Base-by-base conservation (phyloP, 23 tunicate genomes). In the Aplidium turbinatum region DNA sequence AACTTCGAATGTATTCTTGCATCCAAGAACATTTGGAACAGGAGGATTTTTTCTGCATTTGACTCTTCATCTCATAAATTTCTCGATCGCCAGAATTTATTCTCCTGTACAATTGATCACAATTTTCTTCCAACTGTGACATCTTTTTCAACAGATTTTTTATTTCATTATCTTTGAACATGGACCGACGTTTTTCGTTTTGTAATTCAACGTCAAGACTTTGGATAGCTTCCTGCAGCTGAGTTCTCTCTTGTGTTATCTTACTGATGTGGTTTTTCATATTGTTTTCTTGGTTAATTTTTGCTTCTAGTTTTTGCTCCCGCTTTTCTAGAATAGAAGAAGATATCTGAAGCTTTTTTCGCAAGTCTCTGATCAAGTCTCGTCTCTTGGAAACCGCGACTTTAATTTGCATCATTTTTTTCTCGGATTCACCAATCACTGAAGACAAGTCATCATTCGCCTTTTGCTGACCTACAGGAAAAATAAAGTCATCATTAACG, bases 281-380 rank as follows among this genome's bases (percentile, higher is more conserved):
- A 38, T 47, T 47, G 1, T 61, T 60, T 54, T 40, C 79, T 72
- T 71, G 47, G 0, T 61, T 60, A 2, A 86, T 35, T 73, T 86
- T 86, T 33, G 72, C 64, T 64, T 86, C 93, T 13, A 86, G 69
- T 58, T 86, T 86, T 11, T 33, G 46, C 48, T 86, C 93, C 0
- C 93, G 93, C 33, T 51, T 62, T 6, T 38, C 31, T 28, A 83
- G 46, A 60, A 72, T 72, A 22, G 1, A 16, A 2, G 53, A 32
- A 53, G 93, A 67, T 26, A 35, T 30, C 31, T 61, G 74, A 31
- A 86, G 54, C 1, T 72, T 63, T 45, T 78, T 62, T 22, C 70
- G 26, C 20, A 86, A 31, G 24, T 72, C 35, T 32, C 38, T 42
- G 30, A 86, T 63, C 0, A 54, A 26, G 7, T 66, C 68, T 21